A percentile compares a stretch with the other conserved stretches of the same genome.
These are phyloP conservation scores for Athalia circularis DNA, from an alignment of 2,888 invertebrate genomes.

Conservation along the genomic window DNA sequence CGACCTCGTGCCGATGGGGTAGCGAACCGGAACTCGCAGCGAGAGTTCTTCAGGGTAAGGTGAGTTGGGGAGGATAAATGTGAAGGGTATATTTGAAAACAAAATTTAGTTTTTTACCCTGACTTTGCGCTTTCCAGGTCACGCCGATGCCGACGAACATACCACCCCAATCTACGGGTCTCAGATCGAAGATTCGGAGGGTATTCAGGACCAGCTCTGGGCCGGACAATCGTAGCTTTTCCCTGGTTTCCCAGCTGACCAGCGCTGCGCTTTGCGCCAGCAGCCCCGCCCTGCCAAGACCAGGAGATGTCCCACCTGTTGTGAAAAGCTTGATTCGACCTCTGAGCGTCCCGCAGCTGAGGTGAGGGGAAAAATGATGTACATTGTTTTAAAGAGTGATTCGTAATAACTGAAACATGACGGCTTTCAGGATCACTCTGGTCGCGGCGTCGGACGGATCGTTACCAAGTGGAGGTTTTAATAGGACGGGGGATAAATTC, in stretches of 20 bases:
- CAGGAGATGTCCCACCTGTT: conserved; percentile 75
- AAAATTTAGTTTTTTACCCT: conserved; percentile 46
- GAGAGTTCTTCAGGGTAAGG: conserved; percentile 75
- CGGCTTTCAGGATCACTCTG: conserved; percentile 66
- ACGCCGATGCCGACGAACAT: conserved; percentile 54
- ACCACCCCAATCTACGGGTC: conserved; percentile 70
- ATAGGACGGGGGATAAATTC: conserved; percentile 63
- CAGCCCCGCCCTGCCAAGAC: conserved; percentile 78
- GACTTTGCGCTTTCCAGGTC: conserved; percentile 46
- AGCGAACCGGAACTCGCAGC: conserved; percentile 79
- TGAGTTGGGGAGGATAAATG: conserved; percentile 57
- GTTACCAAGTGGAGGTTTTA: conserved; percentile 3
- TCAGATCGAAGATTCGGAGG: conserved; percentile 77
- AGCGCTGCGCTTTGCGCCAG: conserved; percentile 79
- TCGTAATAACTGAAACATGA: neutral
- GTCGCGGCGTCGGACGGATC: conserved; percentile 64
- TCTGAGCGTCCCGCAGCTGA: conserved; percentile 77
- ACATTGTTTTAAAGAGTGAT: neutral
- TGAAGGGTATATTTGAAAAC: conserved; percentile 40
- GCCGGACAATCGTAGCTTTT: conserved; percentile 73
- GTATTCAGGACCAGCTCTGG: conserved; percentile 78
- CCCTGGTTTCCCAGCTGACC: conserved; percentile 77
- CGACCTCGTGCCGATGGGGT: conserved; percentile 78
- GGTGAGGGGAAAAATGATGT: conserved; percentile 56
- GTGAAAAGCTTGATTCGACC: conserved; percentile 78